Percentiles rank a stretch among this genome's conserved stretches.
These are phyloP conservation scores for Pluvialis apricaria DNA, from an alignment of 2,113 vertebrate genomes.

Conservation along the genomic window DNA sequence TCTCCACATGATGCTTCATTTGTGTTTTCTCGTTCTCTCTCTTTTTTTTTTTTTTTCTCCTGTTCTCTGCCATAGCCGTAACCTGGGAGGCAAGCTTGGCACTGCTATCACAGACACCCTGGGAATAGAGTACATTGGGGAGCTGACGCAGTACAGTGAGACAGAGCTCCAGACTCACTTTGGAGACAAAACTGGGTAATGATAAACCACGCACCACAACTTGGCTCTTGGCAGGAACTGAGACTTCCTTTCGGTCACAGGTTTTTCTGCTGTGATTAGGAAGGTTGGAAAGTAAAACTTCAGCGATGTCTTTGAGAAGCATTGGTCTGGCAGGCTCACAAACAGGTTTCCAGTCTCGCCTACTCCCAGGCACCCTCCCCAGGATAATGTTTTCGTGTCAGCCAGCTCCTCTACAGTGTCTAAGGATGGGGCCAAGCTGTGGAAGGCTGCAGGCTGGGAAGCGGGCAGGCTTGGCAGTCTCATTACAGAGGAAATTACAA, in stretches of 20 bases:
- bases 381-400: neutral
- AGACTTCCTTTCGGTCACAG: neutral
- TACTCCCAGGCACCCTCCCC: neutral
- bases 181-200: constrained; percentile 94
- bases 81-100: constrained; percentile 93
- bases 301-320: neutral
- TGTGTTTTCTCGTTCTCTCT: neutral
- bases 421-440: neutral
- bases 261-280: neutral
- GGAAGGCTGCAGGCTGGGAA: neutral
- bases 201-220: neutral
- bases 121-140: constrained; percentile 86
- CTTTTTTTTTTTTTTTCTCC: neutral
- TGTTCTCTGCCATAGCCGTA: constrained; percentile 72
- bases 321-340: neutral
- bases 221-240: neutral
- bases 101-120: constrained; percentile 81
- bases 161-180: constrained; percentile 85
- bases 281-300: neutral
- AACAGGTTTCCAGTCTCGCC: neutral
- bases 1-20: neutral
- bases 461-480: neutral
- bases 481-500: neutral
- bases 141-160: constrained; percentile 83
- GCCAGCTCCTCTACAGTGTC: neutral